Conservation (phyloP, 2,888 invertebrate genomes). For the Nectonema munidae region DNA sequence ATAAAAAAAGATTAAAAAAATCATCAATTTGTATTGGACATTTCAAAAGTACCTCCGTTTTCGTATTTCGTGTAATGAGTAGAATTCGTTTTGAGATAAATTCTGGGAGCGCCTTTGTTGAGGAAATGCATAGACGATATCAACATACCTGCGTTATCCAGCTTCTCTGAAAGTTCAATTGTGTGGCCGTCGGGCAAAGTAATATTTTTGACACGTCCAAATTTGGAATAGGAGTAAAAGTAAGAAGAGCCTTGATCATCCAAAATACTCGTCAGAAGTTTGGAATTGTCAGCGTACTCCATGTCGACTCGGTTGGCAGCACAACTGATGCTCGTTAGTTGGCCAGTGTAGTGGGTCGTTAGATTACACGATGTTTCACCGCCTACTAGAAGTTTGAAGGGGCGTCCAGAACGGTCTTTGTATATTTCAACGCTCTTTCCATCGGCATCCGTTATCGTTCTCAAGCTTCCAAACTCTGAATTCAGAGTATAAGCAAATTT, state of each 20-base stretch:
- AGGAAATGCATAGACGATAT: no score
- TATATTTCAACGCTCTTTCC: conserved; percentile 44
- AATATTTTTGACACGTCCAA: conserved; percentile 49
- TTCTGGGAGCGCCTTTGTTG: no score
- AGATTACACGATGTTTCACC: no score
- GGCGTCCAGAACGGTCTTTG: conserved; percentile 15
- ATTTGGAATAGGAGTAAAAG: conserved; percentile 57
- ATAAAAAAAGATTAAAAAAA: no score
- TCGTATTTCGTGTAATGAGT: no score
- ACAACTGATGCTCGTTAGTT: conserved; percentile 20
- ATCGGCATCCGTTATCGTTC: conserved; percentile 64
- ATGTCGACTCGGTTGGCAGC: conserved; percentile 12
- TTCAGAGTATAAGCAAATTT: conserved; percentile 83
- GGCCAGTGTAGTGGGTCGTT: no score
- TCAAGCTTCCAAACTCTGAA: conserved; percentile 67
- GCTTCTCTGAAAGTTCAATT: no score
- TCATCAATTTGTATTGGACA: no score
- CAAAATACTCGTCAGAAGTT: conserved; percentile 29
- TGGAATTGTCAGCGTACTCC: conserved; percentile 17
- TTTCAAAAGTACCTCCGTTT: no score
- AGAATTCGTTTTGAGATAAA: no score
- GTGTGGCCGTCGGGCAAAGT: conserved; percentile 70
- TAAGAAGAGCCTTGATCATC: conserved; percentile 44
- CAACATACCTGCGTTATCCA: no score
- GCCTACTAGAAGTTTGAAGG: conserved; percentile 17